Base-by-base conservation (phyloP, 2,797 vertebrate species). In the Phalloptychus januarius region DNA sequence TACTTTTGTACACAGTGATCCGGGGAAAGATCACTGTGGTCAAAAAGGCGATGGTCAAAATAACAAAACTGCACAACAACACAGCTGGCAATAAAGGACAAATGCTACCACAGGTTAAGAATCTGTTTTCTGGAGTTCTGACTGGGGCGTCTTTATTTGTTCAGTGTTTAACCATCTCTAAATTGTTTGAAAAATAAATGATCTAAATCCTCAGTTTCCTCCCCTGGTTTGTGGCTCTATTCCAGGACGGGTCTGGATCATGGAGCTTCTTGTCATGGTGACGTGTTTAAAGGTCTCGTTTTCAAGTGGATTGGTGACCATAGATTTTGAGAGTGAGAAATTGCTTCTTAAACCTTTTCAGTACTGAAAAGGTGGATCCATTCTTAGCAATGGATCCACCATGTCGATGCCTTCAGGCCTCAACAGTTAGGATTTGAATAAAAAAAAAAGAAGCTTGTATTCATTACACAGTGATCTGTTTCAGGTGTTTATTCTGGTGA, bases 141-240 rank as follows among this genome's bases (percentile, higher is more conserved):
- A 89, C 85, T 91, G 86, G 94, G 91, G 86, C 88, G 85, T 92
- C 90, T 90, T 92, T 91, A 88, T 95, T 93, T 95, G 92, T 95
- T 95, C 92, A 93, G 93, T 95, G 93, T 96, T 95, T 94, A 96
- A 93, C 94, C 94, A 94, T 95, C 93, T 93, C 91, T 95, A 92
- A 86, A 92, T 94, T 95, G 94, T 96, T 96, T 93, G 91, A 93
- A 95, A 95, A 96, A 95, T 95, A 94, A 96, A 93, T 90, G 80
- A 94, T 95, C 90, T 90, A 94, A 96, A 94, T 88, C 85, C 88
- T 92, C 81, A 81, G 79, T 75, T 86, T 77, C 23, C 76, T 85
- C 44, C 4, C 75, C 73, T 85, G 80, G 72, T 74, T 86, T 40
- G 71, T 82, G 79, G 75, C 65, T 88, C 74, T 82, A 84, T 86